A percentile compares a stretch with the other conserved stretches of the same genome.
These are phyloP conservation scores for Cephonodes hylas DNA, from an alignment of 2,888 invertebrate species.

Conservation along the genomic window DNA sequence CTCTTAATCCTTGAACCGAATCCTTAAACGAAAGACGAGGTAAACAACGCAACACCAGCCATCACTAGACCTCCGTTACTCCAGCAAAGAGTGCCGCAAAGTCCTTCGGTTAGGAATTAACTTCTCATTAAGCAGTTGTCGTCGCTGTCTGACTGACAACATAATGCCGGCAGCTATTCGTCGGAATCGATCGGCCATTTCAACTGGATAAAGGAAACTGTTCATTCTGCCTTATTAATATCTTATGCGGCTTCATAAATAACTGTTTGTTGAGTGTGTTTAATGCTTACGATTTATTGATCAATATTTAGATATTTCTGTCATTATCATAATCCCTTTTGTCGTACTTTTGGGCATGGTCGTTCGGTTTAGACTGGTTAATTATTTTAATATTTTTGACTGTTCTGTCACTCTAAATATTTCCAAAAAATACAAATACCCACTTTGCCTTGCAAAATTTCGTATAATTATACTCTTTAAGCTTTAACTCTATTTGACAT, in stretches of 20 bases:
- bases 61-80: neutral
- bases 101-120: constrained; percentile 14
- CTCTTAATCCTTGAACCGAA: too few relatives aligned
- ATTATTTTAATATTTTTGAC: too few relatives aligned
- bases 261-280: neutral
- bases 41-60: neutral
- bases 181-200: constrained; percentile 3
- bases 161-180: constrained; percentile 16
- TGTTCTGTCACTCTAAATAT: too few relatives aligned
- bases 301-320: neutral
- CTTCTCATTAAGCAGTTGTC: constrained; percentile 22
- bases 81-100: constrained; percentile 7
- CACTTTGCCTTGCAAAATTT: too few relatives aligned
- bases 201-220: constrained; percentile 7
- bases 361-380: too few relatives aligned
- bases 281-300: neutral
- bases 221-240: constrained; percentile 3
- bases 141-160: constrained; percentile 19
- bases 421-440: too few relatives aligned
- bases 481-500: too few relatives aligned
- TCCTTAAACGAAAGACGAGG: neutral
- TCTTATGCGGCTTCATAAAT: neutral
- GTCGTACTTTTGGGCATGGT: too few relatives aligned
- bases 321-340: too few relatives aligned
- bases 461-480: too few relatives aligned